Evolutionary conservation across 1,140 invertebrate genomes (phyloP), one percentile per base, ranked within the genome.

Genomic region (Lasioglossum albipes): DNA sequence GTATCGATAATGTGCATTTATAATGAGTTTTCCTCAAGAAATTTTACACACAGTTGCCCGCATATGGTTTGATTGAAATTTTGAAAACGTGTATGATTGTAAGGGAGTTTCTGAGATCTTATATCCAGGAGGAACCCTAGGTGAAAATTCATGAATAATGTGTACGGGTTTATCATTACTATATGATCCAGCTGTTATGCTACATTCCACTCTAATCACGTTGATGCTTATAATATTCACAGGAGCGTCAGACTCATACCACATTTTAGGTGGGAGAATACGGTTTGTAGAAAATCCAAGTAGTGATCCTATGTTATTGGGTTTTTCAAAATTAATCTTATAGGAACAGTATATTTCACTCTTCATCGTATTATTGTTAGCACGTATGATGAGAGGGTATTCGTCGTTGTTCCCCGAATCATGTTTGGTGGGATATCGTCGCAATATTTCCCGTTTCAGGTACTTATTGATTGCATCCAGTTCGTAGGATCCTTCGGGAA

Each of bases 81-180:
- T n/a, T n/a, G n/a, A n/a, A n/a, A n/a, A n/a, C n/a, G n/a, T n/a
- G n/a, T n/a, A n/a, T n/a, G n/a, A n/a, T n/a, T n/a, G n/a, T n/a
- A n/a, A n/a, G n/a, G n/a, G 27, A 27, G 27, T 77, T 87, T 89
- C 84, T 18, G 83, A 79, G n/a, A 90, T 88, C 67, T 89, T 88
- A 83, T 85, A 90, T 54, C 89, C 85, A 7, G 83, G 85, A 49
- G 76, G 82, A 2, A 89, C 83, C n/a, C 6, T 57, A 2, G 79
- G 81, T 62, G 64, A 85, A 87, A 87, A 85, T 82, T 86, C 75
- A 27, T 82, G 77, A 76, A 89, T 75, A 9, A 59, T 83, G 59
- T 85, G 72, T 1, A 79, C 81, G 64, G 67, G 27, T 22, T 79
- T 65, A 45, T 79, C 67, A 73, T 88, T 79, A 12, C 82, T 79